Evolutionary conservation across 2,888 invertebrate genomes (phyloP), one percentile per base, ranked within the genome.

Genomic region (Polymixis lichenea): DNA sequence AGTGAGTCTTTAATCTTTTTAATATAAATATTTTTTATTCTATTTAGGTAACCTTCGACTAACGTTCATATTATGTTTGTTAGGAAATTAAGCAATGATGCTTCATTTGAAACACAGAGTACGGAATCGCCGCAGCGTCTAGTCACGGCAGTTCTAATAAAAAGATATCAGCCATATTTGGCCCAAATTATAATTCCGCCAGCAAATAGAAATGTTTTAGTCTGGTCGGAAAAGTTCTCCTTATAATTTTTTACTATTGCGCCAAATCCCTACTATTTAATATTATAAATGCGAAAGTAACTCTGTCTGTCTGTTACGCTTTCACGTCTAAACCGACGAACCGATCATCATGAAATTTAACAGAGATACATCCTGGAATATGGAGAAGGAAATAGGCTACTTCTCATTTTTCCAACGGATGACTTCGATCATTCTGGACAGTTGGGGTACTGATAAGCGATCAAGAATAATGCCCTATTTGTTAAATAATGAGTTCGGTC

Each of bases 1-100:
- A 62, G 55, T 75, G 9, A 51, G 17, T 82, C 25, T 55, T 68
- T 58, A 76, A 80, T 80, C 60, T 49, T 61, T 80, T 66, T 66
- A 56, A 55, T 75, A 28, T 66, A 28, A 77, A 77, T 46, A 61
- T 55, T 77, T 77, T 46, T 61, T 60, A 22, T 60, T 75, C 15
- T n/a, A 60, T 76, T 65, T 75, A 65, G 38, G 19, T 46, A 61
- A n/a, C 17, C 32, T 46, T 61, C 17, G 13, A n/a, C 28, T n/a
- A n/a, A 38, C 5, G n/a, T 61, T 28, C 0, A 53, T 4, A 46
- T 32, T 60, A 51, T 38, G 15, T 72, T 49, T 46, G 19, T 32
- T n/a, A 69, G 15, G 13, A 46, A 55, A 67, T 43, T 13, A 32
- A 28, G n/a, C 17, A 32, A 58, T 58, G 13, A 51, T 22, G 51